Conservation (phyloP, 2,113 vertebrate genomes). For the Dipodomys spectabilis region DNA sequence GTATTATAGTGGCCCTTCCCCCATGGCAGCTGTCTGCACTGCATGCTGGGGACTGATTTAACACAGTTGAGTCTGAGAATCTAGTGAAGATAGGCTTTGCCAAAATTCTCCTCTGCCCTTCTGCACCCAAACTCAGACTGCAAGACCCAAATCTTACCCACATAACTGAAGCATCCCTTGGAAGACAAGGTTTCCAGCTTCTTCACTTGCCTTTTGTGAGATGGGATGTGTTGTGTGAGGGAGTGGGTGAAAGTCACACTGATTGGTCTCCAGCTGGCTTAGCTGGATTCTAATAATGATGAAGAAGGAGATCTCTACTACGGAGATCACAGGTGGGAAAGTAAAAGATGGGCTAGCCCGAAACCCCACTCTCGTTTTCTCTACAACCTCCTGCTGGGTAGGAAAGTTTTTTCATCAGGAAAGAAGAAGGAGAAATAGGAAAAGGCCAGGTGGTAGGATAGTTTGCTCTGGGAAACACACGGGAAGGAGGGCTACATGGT, state of each 20-base stretch:
- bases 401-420: constrained; percentile 29
- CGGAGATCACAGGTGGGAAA: constrained; percentile 48
- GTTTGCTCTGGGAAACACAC: constrained; percentile 35
- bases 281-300: constrained; percentile 54
- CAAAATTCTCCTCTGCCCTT: not conserved
- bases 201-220: not conserved
- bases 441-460: constrained; percentile 32
- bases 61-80: not conserved
- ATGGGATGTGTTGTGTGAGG: no score
- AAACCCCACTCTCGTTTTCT: not conserved
- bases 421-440: constrained; percentile 32
- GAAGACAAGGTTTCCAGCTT: not conserved
- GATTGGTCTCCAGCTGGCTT: constrained; percentile 63
- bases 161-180: not conserved
- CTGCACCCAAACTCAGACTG: not conserved
- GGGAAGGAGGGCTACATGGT: not conserved
- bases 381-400: constrained; percentile 27
- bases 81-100: not conserved
- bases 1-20: not conserved
- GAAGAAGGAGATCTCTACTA: constrained; percentile 40
- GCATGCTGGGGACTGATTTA: not conserved
- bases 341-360: not conserved
- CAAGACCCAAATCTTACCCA: not conserved
- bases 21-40: not conserved
- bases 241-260: not conserved